Base-by-base conservation (phyloP, 1,140 invertebrate species). In the Papilio glaucus region DNA sequence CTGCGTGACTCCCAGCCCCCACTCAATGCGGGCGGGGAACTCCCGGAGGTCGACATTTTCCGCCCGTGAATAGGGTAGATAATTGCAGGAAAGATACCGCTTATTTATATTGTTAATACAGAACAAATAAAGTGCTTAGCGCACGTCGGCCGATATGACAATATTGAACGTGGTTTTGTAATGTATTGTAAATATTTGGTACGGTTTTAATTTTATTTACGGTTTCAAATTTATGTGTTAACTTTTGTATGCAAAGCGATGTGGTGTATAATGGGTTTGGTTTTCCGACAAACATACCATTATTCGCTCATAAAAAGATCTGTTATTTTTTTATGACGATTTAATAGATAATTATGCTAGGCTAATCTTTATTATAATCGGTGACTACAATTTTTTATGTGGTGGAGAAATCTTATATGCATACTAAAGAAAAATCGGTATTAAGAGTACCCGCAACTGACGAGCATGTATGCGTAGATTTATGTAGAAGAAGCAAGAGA, bases 11-110 rank as follows among this genome's bases (percentile, higher is more conserved):
- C 15, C n/a, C 63, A 21, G 13, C 26, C 37, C 72, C 33, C 18
- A 33, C 60, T 71, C 70, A 24, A 62, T 69, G 71, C 67, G 73
- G 45, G 72, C 53, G n/a, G 69, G 61, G 78, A 74, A 76, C 74
- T 72, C 60, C 72, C 77, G 81, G 78, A 81, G 80, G 78, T 83
- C 81, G 85, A 81, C 84, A 84, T 74, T 85, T 85, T 82, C 83
- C 82, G 77, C 72, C 67, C 77, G 76, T 84, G 83, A 86, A 84
- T 82, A 83, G 60, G 73, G 75, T 39, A 77, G 81, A 82, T 86
- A 84, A 88, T 88, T 85, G 77, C 80, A 82, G 79, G 81, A 84
- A 84, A 84, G 78, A 84, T 82, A 79, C 38, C 72, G 76, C 60
- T 77, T 75, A 72, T 79, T 80, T 76, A 77, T 82, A 76, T 60